Conservation (phyloP, 2,113 vertebrate species). For the Hemibagrus wyckioides region DNA sequence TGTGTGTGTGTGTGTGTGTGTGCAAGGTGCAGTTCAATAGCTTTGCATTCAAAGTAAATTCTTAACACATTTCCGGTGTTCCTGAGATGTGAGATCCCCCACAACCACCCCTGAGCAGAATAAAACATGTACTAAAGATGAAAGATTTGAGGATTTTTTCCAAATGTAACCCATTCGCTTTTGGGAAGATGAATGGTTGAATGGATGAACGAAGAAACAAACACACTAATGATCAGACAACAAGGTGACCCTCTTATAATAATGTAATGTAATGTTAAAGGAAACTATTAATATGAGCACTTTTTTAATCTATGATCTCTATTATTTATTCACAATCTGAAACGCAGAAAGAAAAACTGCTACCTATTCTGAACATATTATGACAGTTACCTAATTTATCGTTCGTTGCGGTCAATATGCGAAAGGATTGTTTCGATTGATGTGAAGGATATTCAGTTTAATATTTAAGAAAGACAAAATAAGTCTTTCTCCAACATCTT, state of each 20-base stretch:
- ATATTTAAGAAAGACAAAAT: neutral
- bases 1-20: too few relatives aligned
- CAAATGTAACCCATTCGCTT: neutral
- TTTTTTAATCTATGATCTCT: neutral
- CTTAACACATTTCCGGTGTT: neutral
- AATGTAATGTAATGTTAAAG: neutral
- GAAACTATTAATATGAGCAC: neutral
- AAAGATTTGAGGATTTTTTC: neutral
- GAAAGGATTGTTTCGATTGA: too few relatives aligned
- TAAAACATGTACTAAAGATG: neutral
- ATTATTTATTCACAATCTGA: neutral
- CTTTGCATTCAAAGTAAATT: neutral
- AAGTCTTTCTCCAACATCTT: neutral
- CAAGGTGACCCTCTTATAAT: neutral
- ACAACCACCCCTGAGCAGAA: neutral
- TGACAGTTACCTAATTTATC: neutral
- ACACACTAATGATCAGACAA: neutral
- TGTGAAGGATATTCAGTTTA: neutral
- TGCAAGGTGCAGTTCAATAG: neutral
- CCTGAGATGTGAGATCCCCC: neutral
- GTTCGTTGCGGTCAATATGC: neutral
- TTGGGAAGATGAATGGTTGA: neutral
- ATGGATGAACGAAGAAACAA: neutral
- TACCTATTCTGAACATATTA: neutral
- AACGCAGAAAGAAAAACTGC: slow-evolving; percentile 2